Evolutionary conservation across 2,797 vertebrate species (phyloP).

Genomic region (Arrhamphus sclerolepis): DNA sequence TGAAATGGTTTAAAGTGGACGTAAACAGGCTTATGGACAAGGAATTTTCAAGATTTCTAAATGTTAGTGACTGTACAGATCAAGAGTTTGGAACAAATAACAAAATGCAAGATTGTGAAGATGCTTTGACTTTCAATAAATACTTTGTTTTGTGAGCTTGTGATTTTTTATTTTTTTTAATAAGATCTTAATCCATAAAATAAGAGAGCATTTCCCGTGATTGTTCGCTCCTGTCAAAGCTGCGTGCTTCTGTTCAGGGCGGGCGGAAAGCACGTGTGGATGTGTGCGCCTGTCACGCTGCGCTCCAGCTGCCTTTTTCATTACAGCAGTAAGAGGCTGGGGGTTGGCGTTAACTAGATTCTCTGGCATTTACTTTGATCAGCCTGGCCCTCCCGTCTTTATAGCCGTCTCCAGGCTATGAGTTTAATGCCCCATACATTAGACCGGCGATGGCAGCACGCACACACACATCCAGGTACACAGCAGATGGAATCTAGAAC

Average conservation of each 20-base stretch:
- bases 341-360: constrained; percentile 91
- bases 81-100: too few species aligned
- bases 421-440: constrained; percentile 87
- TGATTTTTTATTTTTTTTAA: not conserved
- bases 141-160: not conserved
- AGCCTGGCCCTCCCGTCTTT: constrained; percentile 88
- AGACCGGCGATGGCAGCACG: constrained; percentile 34
- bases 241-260: constrained; percentile 22
- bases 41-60: too few species aligned
- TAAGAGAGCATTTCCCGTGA: not conserved
- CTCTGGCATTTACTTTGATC: constrained; percentile 96
- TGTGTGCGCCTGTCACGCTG: constrained; percentile 56
- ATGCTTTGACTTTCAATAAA: not conserved
- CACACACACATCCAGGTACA: constrained; percentile 13
- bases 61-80: too few species aligned
- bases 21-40: too few species aligned
- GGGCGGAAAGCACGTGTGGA: constrained; percentile 44
- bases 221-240: constrained; percentile 18
- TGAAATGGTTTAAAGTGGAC: too few species aligned
- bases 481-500: not conserved
- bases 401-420: constrained; percentile 94
- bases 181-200: too few species aligned
- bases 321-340: constrained; percentile 59
- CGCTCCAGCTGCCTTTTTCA: constrained; percentile 59
- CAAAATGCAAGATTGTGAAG: not conserved